Conservation (phyloP, 2,888 invertebrate genomes). For the Acleris holmiana region DNA sequence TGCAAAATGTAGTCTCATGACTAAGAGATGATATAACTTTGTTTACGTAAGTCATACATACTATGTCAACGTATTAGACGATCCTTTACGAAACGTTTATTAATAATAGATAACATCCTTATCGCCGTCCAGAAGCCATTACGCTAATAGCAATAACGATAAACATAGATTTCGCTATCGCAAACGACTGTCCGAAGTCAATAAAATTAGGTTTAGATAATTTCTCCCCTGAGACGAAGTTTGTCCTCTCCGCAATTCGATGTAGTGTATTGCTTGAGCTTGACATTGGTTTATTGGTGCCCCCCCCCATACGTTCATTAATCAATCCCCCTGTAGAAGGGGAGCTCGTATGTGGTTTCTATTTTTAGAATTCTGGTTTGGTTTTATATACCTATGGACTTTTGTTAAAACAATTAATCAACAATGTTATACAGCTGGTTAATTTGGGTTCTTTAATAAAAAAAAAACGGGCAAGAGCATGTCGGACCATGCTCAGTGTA, state of each 20-base stretch:
- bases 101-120: constrained; percentile 11
- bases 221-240: constrained; percentile 7
- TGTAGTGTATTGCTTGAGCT: constrained; percentile 16
- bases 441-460: too few species aligned
- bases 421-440: too few species aligned
- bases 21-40: neutral
- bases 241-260: neutral
- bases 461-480: too few species aligned
- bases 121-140: constrained; percentile 24
- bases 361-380: too few species aligned
- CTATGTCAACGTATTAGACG: neutral
- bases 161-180: constrained; percentile 1
- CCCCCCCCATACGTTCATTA: constrained; percentile 12
- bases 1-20: too few species aligned
- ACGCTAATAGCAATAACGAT: constrained; percentile 17
- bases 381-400: too few species aligned
- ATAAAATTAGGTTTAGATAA: constrained; percentile 13
- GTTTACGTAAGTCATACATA: neutral
- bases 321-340: constrained; percentile 18
- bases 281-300: constrained; percentile 26
- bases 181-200: constrained; percentile 7
- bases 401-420: too few species aligned
- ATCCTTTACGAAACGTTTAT: constrained; percentile 2
- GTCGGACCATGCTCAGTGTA: too few species aligned
- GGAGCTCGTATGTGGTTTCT: too few species aligned